phyloP scores from a whole-genome alignment of 2,888 invertebrate genomes.

The Tanytarsus gracilentus region DNA sequence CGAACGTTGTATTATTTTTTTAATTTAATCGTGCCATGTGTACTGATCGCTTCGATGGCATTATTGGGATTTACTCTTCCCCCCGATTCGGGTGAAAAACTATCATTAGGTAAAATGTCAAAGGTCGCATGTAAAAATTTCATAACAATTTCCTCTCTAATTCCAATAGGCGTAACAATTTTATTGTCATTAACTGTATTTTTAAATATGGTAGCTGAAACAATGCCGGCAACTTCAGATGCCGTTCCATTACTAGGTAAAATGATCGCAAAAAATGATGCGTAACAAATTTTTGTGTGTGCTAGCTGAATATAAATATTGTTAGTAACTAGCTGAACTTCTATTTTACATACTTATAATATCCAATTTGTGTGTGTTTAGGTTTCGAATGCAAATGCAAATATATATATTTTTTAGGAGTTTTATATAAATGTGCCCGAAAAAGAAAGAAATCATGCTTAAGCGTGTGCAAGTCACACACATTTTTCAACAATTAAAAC shows the following conservation, averaged over 20 bases:
- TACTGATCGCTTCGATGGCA: constrained; percentile 97
- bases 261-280: constrained; percentile 23
- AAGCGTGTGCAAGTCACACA: no score
- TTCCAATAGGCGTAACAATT: constrained; percentile 81
- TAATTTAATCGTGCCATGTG: constrained; percentile 98
- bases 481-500: no score
- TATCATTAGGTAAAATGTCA: constrained; percentile 73
- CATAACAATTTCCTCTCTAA: constrained; percentile 32
- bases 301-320: no score
- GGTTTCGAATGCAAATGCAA: background rate
- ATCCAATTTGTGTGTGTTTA: no score
- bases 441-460: no score
- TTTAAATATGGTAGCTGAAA: constrained; percentile 96
- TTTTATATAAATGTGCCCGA: background rate
- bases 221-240: constrained; percentile 95
- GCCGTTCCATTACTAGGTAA: constrained; percentile 78
- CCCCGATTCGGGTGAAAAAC: constrained; percentile 98
- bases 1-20: constrained; percentile 98
- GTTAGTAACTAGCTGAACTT: no score
- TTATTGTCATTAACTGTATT: constrained; percentile 96
- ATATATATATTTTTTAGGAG: background rate
- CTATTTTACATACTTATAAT: no score
- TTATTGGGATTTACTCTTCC: constrained; percentile 96
- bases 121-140: background rate
- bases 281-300: no score